Conservation (phyloP, 2,113 vertebrate species). For the Menidia beryllina region DNA sequence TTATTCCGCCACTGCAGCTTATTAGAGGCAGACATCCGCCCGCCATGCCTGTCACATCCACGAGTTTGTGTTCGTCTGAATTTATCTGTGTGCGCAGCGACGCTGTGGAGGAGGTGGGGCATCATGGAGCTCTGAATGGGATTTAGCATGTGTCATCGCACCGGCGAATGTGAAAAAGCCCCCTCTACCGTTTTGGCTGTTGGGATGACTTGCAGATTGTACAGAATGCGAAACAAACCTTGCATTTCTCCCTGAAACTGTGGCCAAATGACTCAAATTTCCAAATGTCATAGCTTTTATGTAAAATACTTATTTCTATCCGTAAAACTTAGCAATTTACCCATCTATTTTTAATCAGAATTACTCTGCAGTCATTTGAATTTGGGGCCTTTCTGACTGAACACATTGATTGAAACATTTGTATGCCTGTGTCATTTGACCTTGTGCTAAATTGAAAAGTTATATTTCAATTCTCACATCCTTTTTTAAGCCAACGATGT, state of each 20-base stretch:
- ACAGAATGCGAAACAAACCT: constrained; percentile 22
- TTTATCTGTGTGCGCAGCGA: constrained; percentile 13
- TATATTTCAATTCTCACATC: neutral
- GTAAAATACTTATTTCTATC: neutral
- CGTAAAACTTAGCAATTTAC: neutral
- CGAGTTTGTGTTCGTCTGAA: constrained; percentile 1
- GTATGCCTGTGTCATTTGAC: neutral
- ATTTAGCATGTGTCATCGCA: constrained; percentile 17
- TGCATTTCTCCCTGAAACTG: constrained; percentile 30
- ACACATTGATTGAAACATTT: neutral
- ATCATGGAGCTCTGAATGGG: constrained; percentile 19
- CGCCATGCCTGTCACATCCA: constrained; percentile 13
- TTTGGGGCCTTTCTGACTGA: neutral
- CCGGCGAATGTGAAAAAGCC: constrained; percentile 34
- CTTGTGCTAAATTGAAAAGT: neutral
- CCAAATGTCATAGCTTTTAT: neutral
- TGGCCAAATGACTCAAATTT: constrained; percentile 15
- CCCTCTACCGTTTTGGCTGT: constrained; percentile 10
- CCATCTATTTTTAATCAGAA: too few relatives aligned
- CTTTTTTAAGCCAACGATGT: neutral
- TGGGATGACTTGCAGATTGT: constrained; percentile 5
- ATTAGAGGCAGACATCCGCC: constrained; percentile 27
- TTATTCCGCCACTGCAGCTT: constrained; percentile 22
- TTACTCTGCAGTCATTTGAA: too few relatives aligned
- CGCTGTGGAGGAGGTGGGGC: neutral